Base-by-base conservation (phyloP, 2,888 invertebrate species). In the Tromatobia lineatoria region DNA sequence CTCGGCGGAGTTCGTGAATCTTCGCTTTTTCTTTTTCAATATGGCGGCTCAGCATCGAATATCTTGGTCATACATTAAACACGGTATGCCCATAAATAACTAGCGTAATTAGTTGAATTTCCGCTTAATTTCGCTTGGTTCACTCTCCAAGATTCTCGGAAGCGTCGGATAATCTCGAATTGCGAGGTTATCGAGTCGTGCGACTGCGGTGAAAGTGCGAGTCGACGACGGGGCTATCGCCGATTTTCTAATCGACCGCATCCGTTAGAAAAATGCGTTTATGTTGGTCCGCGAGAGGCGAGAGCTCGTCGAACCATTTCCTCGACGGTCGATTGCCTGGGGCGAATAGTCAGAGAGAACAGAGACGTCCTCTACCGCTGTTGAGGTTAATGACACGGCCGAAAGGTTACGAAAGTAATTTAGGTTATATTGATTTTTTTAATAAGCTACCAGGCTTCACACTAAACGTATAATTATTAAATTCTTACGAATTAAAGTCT, bases 161-260 rank as follows among this genome's bases (percentile, higher is more conserved):
- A 80, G 64, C 25, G 42, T n/a, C n/a, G 70, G 50, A 73, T 38
- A 50, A 74, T 69, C 67, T 15, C 45, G 57, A 57, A 70, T n/a
- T 50, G 61, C 64, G 70, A 54, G 81, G 71, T 77, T 79, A 79
- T 52, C 57, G 74, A 69, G 73, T 66, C 50, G 80, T 61, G 50
- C 64, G 75, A 59, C 52, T 42, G 54, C 59, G 87, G 91, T 91
- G 92, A 92, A 92, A 93, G 92, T 92, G 90, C 90, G 86, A 88
- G 83, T 64, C 50, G 61, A 67, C 23, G 29, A 4, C 29, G 54
- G 64, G 61, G 71, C 79, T 67, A 20, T 66, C 87, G 85, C 80
- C 83, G 86, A 91, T 93, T 92, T 92, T 93, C 92, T 92, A 91
- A 92, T 92, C 90, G 90, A 91, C 90, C 89, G 90, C 90, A 90